These are phyloP conservation scores for Drosophila nebulosa DNA, from an alignment of 1,140 invertebrate species.

Conservation along the genomic window DNA sequence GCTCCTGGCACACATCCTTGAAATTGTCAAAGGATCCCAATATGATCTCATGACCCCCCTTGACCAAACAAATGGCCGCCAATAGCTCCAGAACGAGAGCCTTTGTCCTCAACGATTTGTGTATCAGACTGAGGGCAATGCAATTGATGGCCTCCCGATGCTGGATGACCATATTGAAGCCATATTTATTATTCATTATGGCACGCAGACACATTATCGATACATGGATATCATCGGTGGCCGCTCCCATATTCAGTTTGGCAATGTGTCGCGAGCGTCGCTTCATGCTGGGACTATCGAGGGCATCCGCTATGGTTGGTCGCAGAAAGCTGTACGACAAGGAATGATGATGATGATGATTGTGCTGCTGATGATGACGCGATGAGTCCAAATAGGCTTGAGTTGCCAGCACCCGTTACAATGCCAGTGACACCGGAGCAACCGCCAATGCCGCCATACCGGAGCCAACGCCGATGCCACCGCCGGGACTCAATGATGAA, in stretches of 20 bases:
- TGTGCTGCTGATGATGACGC: constrained; percentile 24
- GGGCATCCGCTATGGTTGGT: constrained; percentile 84
- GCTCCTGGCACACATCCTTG: constrained; percentile 94
- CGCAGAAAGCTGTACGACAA: constrained; percentile 83
- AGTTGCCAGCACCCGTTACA: constrained; percentile 19
- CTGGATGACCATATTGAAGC: constrained; percentile 99
- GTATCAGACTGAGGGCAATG: constrained; percentile 97
- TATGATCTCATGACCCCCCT: constrained; percentile 99
- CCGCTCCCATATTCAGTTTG: constrained; percentile 97
- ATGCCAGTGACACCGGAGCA: background rate
- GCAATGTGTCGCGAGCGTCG: constrained; percentile 91
- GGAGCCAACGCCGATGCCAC: background rate
- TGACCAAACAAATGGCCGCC: constrained; percentile 97
- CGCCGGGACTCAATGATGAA: constrained; percentile 50
- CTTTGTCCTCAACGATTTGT: constrained; percentile 98
- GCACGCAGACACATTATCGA: constrained; percentile 99
- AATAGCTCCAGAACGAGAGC: constrained; percentile 97
- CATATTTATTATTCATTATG: constrained; percentile 99
- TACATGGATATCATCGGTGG: constrained; percentile 99
- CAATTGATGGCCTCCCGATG: constrained; percentile 99
- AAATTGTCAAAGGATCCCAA: constrained; percentile 98
- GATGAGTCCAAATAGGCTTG: constrained; percentile 21
- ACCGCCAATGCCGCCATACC: background rate
- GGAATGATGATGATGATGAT: constrained; percentile 30
- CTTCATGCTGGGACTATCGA: constrained; percentile 87